These are phyloP conservation scores for Mungos mungo DNA, from an alignment of 2,113 vertebrate genomes.

Conservation along the genomic window DNA sequence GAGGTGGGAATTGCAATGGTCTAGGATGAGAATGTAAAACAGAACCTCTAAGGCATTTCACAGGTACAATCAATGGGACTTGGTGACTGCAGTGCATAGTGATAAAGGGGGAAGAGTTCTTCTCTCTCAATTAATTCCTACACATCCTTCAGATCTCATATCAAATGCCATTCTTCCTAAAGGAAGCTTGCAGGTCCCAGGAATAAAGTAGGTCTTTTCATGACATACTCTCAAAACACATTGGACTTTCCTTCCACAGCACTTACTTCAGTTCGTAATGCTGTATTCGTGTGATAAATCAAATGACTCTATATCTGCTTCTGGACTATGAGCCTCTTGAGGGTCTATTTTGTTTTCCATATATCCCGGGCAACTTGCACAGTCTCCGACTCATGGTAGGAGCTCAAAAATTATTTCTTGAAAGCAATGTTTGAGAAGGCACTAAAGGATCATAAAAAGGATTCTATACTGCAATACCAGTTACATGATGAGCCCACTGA, in stretches of 20 bases:
- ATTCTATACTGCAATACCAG: neutral
- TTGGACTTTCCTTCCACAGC: neutral
- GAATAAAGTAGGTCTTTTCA: neutral
- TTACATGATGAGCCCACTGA: neutral
- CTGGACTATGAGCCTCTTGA: neutral
- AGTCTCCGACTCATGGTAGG: neutral
- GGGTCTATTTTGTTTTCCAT: neutral
- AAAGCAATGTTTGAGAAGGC: neutral
- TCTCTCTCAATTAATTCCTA: neutral
- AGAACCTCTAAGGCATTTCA: neutral
- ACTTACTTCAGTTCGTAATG: neutral
- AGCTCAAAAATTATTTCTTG: conserved; percentile 12
- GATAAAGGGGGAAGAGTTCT: neutral
- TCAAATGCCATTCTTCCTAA: neutral
- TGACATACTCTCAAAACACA: neutral
- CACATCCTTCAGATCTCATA: neutral
- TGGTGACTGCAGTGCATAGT: neutral
- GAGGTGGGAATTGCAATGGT: neutral
- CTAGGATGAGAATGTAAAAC: neutral
- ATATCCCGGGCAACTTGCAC: neutral
- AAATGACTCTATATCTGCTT: neutral
- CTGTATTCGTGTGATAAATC: neutral
- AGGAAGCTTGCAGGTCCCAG: neutral
- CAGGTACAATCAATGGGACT: neutral
- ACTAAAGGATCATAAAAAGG: neutral